Conservation (phyloP, 1,140 invertebrate species). For the Apis dorsata region DNA sequence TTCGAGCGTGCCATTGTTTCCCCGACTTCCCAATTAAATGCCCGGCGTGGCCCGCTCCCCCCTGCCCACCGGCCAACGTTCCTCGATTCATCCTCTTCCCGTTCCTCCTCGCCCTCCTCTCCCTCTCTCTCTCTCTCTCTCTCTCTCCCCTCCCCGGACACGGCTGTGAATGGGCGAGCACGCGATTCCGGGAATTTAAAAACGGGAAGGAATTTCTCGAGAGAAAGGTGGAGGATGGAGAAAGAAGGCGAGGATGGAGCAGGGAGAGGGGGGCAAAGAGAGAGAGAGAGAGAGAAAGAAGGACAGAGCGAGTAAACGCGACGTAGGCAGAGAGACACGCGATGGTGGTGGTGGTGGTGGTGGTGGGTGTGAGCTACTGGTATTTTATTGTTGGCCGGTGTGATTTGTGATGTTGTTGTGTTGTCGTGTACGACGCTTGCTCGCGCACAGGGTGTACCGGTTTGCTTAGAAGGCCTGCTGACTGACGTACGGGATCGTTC, state of each 20-base stretch:
- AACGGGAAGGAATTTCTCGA: constrained; percentile 68
- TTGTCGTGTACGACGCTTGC: constrained; percentile 55
- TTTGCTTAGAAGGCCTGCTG: constrained; percentile 44
- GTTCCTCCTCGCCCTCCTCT: background rate
- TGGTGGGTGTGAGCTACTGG: constrained; percentile 68
- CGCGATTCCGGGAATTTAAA: constrained; percentile 70
- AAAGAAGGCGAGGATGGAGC: background rate
- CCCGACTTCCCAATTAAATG: constrained; percentile 67
- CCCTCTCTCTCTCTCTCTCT: background rate
- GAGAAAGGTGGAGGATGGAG: constrained; percentile 46
- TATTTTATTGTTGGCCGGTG: constrained; percentile 66
- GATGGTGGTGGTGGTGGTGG: constrained; percentile 33
- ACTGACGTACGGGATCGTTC: constrained; percentile 44
- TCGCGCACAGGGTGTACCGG: constrained; percentile 37
- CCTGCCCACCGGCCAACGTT: background rate
- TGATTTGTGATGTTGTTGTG: constrained; percentile 65
- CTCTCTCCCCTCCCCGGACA: background rate
- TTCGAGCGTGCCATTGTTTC: constrained; percentile 52
- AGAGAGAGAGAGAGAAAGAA: no score
- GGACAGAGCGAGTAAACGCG: background rate
- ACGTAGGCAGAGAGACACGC: constrained; percentile 59
- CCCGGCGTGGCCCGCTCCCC: constrained; percentile 31
- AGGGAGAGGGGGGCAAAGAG: background rate
- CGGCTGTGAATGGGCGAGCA: constrained; percentile 65
- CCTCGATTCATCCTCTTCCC: constrained; percentile 39